phyloP scores from a whole-genome alignment of 2,797 vertebrate genomes.

The Siniperca scherzeri region DNA sequence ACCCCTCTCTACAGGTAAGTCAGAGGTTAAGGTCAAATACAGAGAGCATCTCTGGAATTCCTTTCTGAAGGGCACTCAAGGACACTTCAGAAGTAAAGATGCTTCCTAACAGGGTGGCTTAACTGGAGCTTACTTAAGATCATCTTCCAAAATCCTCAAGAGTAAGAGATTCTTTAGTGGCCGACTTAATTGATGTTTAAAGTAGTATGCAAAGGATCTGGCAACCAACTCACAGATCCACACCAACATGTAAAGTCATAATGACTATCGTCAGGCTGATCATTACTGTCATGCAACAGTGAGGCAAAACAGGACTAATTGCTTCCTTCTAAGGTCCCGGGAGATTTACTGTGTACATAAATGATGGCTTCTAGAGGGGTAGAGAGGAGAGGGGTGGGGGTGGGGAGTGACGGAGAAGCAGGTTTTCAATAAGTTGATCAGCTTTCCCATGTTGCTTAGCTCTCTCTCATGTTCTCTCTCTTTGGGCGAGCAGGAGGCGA shows the following conservation, averaged over 20 bases:
- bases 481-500: not conserved
- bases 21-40: slow-evolving; percentile 8
- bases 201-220: slow-evolving; percentile 41
- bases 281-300: slow-evolving; percentile 66
- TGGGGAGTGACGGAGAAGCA: slow-evolving; percentile 9
- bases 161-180: slow-evolving; percentile 11
- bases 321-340: slow-evolving; percentile 52
- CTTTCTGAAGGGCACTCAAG: slow-evolving; percentile 32
- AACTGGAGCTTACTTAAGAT: slow-evolving; percentile 37
- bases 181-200: slow-evolving; percentile 3
- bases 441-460: slow-evolving; percentile 39
- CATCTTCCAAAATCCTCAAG: slow-evolving; percentile 42
- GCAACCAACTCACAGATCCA: slow-evolving; percentile 33
- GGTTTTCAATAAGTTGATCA: slow-evolving; percentile 68
- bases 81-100: slow-evolving; percentile 19
- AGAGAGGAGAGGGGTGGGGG: slow-evolving; percentile 4
- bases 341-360: slow-evolving; percentile 57
- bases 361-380: slow-evolving; percentile 37
- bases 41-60: not conserved
- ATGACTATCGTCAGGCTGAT: slow-evolving; percentile 68
- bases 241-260: slow-evolving; percentile 56
- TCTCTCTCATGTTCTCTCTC: slow-evolving; percentile 19
- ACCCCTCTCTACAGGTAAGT: not conserved
- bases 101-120: slow-evolving; percentile 14
- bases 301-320: slow-evolving; percentile 69